Percentiles rank a stretch among this genome's conserved stretches.
Conservation (phyloP, 2,797 vertebrate genomes). For the Paedocypris micromegethes region DNA sequence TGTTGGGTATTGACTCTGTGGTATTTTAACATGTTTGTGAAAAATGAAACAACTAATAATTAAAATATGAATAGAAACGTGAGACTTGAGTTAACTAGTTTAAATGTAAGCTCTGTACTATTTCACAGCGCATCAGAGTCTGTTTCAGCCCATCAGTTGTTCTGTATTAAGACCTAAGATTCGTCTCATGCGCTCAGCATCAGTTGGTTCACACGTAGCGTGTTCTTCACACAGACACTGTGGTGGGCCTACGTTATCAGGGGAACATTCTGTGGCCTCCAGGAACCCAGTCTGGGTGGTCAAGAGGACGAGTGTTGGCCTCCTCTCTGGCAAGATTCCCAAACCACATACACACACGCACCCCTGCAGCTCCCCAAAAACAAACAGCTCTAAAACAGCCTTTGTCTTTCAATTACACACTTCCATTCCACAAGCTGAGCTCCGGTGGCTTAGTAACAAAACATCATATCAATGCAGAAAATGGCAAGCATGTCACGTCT, state of each 20-base stretch:
- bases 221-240: slow-evolving; percentile 11
- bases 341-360: slow-evolving; percentile 42
- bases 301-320: slow-evolving; percentile 33
- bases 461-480: slow-evolving; percentile 23
- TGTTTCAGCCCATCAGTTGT: too few species aligned
- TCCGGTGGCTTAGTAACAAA: slow-evolving; percentile 60
- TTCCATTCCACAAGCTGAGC: slow-evolving; percentile 59
- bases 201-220: neutral
- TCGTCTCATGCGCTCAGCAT: neutral
- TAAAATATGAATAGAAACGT: too few species aligned
- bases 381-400: slow-evolving; percentile 66
- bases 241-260: slow-evolving; percentile 42
- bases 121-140: too few species aligned
- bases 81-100: too few species aligned
- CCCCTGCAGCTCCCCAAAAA: slow-evolving; percentile 60
- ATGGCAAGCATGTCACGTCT: slow-evolving; percentile 52
- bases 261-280: slow-evolving; percentile 19
- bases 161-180: too few species aligned
- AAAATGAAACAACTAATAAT: too few species aligned
- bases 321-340: slow-evolving; percentile 42
- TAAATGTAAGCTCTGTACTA: too few species aligned
- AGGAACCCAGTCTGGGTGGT: slow-evolving; percentile 35
- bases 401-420: slow-evolving; percentile 67
- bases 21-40: too few species aligned
- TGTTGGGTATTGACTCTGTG: too few species aligned